Evolutionary conservation across 2,113 vertebrate genomes (phyloP).

Genomic region (Anolis sagrei): DNA sequence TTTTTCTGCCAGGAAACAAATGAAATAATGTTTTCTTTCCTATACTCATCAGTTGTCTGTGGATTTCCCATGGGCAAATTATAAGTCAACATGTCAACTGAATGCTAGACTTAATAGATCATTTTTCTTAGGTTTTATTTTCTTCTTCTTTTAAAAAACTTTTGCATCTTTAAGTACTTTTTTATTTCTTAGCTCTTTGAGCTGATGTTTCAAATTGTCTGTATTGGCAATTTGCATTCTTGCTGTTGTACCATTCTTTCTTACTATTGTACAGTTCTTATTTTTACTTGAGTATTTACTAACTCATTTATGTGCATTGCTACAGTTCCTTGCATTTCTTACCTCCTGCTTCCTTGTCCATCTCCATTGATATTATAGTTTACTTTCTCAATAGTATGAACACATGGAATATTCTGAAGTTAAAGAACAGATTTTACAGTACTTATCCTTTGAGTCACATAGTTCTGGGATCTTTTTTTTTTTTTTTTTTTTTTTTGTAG

Average conservation of each 20-base stretch:
- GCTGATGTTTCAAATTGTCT: background rate
- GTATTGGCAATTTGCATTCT: too few species aligned
- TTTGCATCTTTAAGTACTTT: background rate
- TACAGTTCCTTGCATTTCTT: background rate
- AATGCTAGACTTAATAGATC: too few species aligned
- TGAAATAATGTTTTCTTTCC: too few species aligned
- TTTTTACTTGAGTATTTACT: background rate
- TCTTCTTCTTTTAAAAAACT: background rate
- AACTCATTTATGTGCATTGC: background rate
- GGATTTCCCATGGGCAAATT: too few species aligned
- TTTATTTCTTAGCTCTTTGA: background rate
- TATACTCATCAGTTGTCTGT: too few species aligned
- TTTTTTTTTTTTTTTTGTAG: background rate
- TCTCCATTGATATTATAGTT: background rate
- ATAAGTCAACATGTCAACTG: too few species aligned
- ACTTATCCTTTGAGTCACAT: background rate
- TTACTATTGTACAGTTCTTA: background rate
- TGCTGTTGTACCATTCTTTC: background rate
- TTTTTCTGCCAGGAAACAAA: too few species aligned
- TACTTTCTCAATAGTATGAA: background rate
- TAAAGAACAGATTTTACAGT: background rate
- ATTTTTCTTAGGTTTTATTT: too few species aligned
- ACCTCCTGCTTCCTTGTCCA: background rate
- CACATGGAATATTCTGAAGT: background rate
- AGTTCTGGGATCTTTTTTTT: background rate